Percentiles rank a stretch among this genome's conserved stretches.
Evolutionary conservation across 2,113 vertebrate genomes (phyloP).

Genomic region (Pseudorhombus dupliciocellatus): DNA sequence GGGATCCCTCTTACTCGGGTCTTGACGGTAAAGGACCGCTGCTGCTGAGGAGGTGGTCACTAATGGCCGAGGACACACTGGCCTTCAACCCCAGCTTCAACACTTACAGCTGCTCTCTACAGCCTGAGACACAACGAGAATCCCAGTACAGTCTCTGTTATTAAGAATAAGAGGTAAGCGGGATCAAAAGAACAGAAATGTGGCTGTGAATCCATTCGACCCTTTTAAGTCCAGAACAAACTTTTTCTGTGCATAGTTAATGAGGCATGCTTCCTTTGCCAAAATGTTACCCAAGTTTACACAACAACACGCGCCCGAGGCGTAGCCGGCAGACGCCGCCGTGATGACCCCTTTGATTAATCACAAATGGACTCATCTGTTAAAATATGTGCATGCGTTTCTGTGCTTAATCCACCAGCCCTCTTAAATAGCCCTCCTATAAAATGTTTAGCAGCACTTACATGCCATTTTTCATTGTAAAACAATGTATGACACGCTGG

Average conservation of each 20-base stretch:
- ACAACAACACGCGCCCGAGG: neutral
- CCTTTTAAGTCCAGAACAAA: no score
- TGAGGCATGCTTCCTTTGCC: neutral
- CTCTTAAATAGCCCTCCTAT: no score
- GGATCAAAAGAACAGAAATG: no score
- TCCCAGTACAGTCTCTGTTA: neutral
- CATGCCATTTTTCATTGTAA: neutral
- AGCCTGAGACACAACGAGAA: constrained; percentile 24
- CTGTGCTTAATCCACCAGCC: no score
- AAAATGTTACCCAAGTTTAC: neutral
- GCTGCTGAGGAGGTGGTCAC: constrained; percentile 29
- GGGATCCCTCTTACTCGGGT: neutral
- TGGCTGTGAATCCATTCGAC: neutral
- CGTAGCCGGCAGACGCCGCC: no score
- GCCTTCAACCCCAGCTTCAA: constrained; percentile 17
- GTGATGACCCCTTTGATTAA: neutral
- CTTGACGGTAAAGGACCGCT: neutral
- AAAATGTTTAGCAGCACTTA: no score
- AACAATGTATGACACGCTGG: neutral
- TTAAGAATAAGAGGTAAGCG: no score
- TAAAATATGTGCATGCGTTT: no score
- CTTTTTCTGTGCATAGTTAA: neutral
- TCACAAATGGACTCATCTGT: neutral
- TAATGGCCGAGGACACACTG: constrained; percentile 48
- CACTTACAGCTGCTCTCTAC: constrained; percentile 28